Conservation (phyloP, 2,888 invertebrate genomes). For the Andrena dorsata region DNA sequence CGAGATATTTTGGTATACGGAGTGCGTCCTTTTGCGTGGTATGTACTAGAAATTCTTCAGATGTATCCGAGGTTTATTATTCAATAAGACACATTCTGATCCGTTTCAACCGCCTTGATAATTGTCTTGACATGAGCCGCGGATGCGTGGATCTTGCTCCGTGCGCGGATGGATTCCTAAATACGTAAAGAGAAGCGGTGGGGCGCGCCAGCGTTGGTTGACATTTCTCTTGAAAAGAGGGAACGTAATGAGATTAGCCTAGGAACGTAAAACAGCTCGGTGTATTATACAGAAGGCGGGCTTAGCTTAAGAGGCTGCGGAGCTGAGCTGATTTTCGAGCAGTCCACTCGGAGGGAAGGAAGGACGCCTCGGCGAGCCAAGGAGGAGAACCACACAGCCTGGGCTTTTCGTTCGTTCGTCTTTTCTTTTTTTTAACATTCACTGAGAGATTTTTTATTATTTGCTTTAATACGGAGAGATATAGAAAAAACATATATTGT, state of each 20-base stretch:
- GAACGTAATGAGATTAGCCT: not conserved
- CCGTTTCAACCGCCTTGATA: constrained; percentile 7
- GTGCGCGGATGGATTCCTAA: constrained; percentile 7
- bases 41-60: not conserved
- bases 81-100: not conserved
- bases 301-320: not conserved
- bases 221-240: not conserved
- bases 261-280: constrained; percentile 17
- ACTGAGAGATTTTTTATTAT: constrained; percentile 84
- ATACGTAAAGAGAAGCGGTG: not conserved
- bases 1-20: constrained; percentile 18
- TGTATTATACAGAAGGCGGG: not conserved
- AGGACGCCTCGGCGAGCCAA: constrained; percentile 24
- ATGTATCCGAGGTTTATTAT: not conserved
- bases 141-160: not conserved
- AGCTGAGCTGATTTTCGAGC: not conserved
- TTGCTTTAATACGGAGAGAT: constrained; percentile 84
- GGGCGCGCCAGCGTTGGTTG: constrained; percentile 4
- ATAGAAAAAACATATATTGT: constrained; percentile 85
- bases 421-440: constrained; percentile 80
- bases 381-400: constrained; percentile 61
- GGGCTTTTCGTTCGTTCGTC: constrained; percentile 45
- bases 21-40: constrained; percentile 14
- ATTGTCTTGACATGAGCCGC: not conserved
- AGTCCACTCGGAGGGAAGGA: not conserved